Percentiles rank a stretch among this genome's conserved stretches.
phyloP scores from a whole-genome alignment of 2,888 invertebrate species.

The Archips crataeganus region DNA sequence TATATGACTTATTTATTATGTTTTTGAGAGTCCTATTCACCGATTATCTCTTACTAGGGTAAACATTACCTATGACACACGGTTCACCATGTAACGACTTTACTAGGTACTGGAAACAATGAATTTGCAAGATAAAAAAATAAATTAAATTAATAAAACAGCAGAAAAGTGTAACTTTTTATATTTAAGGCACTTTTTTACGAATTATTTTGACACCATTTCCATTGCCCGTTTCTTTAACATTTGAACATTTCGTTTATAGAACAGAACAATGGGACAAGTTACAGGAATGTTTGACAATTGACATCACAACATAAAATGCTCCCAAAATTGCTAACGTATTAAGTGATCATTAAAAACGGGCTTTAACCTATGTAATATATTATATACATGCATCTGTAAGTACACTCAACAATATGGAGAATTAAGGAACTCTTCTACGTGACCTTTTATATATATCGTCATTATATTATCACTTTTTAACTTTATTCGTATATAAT shows the following conservation, averaged over 20 bases:
- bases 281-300: constrained; percentile 14
- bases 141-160: not conserved
- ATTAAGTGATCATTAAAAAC: not conserved
- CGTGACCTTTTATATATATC: no score
- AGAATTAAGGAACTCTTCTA: no score
- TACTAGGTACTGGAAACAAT: not conserved
- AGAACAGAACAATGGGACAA: not conserved
- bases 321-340: not conserved
- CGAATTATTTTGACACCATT: not conserved
- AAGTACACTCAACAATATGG: not conserved
- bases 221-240: not conserved
- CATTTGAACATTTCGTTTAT: not conserved
- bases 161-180: not conserved
- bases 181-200: constrained; percentile 9
- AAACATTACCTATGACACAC: no score
- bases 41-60: no score
- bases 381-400: not conserved
- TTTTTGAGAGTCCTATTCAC: no score
- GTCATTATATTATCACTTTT: not conserved
- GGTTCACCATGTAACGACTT: no score
- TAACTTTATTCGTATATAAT: no score
- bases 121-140: not conserved
- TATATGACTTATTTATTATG: no score
- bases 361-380: not conserved
- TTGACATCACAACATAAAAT: constrained; percentile 8